Conservation (phyloP, 2,797 vertebrate genomes). For the Emydoidea blandingii region DNA sequence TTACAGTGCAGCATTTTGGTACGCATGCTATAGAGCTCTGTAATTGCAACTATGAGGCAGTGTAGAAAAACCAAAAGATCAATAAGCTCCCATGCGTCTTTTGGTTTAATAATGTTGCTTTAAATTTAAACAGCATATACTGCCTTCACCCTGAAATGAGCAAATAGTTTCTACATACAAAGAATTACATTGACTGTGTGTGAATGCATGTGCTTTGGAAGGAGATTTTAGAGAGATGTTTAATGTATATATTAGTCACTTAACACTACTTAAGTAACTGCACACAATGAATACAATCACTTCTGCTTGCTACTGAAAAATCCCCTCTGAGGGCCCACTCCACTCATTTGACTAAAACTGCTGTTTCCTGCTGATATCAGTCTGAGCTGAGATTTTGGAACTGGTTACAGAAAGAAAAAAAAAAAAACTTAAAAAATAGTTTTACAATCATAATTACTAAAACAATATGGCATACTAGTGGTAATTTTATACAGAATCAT, state of each 20-base stretch:
- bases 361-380: conserved; percentile 57
- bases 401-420: conserved; percentile 34
- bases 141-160: background rate
- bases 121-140: background rate
- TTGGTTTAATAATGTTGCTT: background rate
- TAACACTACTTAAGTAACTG: background rate
- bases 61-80: background rate
- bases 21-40: background rate
- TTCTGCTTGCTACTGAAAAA: conserved; percentile 43
- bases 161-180: background rate
- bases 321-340: background rate
- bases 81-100: background rate
- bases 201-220: background rate
- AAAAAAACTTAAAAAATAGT: background rate
- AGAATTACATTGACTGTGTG: background rate
- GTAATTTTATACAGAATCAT: background rate
- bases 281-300: background rate
- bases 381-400: background rate
- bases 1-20: background rate
- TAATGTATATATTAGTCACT: background rate
- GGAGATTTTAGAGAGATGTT: background rate
- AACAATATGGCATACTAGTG: background rate
- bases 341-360: background rate
- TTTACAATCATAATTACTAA: background rate
- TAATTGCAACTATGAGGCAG: background rate